Base-by-base conservation (phyloP, 2,797 vertebrate species). In the Heteromormyrus szaboi region DNA sequence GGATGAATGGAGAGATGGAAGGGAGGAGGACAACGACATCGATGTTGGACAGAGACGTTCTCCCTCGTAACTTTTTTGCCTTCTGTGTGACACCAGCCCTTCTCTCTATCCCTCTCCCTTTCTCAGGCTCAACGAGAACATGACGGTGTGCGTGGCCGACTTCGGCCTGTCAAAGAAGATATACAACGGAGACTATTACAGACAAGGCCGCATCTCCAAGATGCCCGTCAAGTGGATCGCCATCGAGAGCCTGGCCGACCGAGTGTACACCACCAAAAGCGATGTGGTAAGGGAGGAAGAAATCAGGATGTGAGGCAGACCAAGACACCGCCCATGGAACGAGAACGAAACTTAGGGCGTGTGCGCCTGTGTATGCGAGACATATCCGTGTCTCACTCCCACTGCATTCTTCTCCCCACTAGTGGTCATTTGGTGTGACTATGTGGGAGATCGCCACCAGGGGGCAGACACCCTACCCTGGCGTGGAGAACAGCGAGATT, bases 161-260 rank as follows among this genome's bases (percentile, higher is more conserved):
- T 99, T 99, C 0, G 98, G 98, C 68, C 96, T 99, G 87, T 98
- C 97, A 33, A 98, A 98, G 94, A 98, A 98, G 95, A 97, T 98
- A 92, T 98, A 98, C 94, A 98, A 98, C 0, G 97, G 97, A 0
- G 97, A 98, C 91, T 99, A 98, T 92, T 99, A 99, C 93, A 94
- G 97, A 19, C 98, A 99, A 94, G 98, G 98, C 0, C 95, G 98
- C 3, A 98, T 98, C 89, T 97, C 97, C 54, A 98, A 98, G 92
- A 98, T 98, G 97, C 98, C 98, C 0, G 97, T 99, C 72, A 99
- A 99, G 90, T 99, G 98, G 98, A 98, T 98, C 0, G 98, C 98
- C 41, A 98, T 98, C 0, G 98, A 99, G 92, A 98, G 97, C 90
- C 93, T 99, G 92, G 97, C 98, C 0, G 97, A 98, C 91, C 95